These are phyloP conservation scores for Drosophila anceps DNA, from an alignment of 2,888 invertebrate genomes.

Conservation along the genomic window DNA sequence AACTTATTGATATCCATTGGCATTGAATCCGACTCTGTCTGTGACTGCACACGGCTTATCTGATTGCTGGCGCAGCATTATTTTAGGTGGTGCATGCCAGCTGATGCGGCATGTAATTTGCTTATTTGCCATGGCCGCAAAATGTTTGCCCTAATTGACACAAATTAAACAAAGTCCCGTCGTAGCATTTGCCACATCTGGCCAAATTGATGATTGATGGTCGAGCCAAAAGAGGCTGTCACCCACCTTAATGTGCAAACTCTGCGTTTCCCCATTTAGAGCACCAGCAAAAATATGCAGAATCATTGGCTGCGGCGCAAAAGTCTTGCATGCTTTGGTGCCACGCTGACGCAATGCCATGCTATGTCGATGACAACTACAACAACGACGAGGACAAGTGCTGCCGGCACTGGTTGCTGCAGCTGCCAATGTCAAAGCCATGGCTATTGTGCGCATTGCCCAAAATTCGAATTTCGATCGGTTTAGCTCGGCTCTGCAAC, in stretches of 20 bases:
- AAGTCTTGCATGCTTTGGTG: conserved; percentile 62
- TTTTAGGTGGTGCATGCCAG: conserved; percentile 19
- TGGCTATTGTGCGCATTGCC: conserved; percentile 56
- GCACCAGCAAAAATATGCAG: conserved; percentile 38
- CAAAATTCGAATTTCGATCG: conserved; percentile 76
- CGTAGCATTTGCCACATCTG: conserved; percentile 51
- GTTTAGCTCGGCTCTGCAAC: conserved; percentile 41
- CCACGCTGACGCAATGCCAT: conserved; percentile 19
- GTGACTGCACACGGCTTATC: conserved; percentile 38
- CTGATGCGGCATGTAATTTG: conserved; percentile 51
- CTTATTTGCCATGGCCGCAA: conserved; percentile 44
- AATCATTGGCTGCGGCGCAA: conserved; percentile 46
- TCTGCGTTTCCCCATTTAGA: conserved; percentile 20
- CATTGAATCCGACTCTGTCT: conserved; percentile 42
- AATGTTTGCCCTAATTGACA: conserved; percentile 70
- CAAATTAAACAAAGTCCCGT: conserved; percentile 58
- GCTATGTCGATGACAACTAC: conserved; percentile 17
- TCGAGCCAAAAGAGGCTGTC: conserved; percentile 36
- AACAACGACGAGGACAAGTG: conserved; percentile 22
- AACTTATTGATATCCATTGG: conserved; percentile 69
- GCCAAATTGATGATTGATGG: conserved; percentile 65
- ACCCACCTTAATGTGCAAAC: conserved; percentile 29
- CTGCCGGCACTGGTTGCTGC: conserved; percentile 32
- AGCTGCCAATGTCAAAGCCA: conserved; percentile 68
- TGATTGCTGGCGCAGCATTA: conserved; percentile 52